Conservation (phyloP, 2,113 vertebrate species). For the Macroglossus sobrinus region DNA sequence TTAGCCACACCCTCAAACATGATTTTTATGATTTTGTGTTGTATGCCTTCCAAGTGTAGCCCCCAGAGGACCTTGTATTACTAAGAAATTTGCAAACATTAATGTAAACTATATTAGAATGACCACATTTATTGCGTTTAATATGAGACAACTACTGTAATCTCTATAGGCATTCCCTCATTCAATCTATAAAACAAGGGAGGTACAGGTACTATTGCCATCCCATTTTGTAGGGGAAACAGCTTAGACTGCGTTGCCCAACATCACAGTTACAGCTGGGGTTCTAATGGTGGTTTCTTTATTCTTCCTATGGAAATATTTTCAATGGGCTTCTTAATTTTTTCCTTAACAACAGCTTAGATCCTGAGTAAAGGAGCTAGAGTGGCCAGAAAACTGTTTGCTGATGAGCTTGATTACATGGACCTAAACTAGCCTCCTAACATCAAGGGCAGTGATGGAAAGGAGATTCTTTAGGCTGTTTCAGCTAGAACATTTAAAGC, state of each 20-base stretch:
- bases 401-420: neutral
- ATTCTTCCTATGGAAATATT: neutral
- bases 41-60: neutral
- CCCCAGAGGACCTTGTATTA: neutral
- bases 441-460: neutral
- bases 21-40: neutral
- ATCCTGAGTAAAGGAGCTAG: neutral
- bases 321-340: neutral
- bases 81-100: neutral
- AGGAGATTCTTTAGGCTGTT: neutral
- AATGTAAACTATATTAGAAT: neutral
- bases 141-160: neutral
- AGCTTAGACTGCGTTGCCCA: neutral
- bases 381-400: neutral
- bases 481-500: neutral
- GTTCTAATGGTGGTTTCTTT: neutral
- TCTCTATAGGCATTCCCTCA: neutral
- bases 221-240: neutral
- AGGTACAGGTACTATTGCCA: no score
- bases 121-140: neutral
- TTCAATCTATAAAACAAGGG: rapidly evolving
- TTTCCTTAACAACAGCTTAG: neutral
- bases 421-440: neutral
- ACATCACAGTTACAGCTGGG: neutral
- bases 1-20: neutral